These are phyloP conservation scores for Zophobas atratus DNA, from an alignment of 1,140 invertebrate genomes.

Conservation along the genomic window DNA sequence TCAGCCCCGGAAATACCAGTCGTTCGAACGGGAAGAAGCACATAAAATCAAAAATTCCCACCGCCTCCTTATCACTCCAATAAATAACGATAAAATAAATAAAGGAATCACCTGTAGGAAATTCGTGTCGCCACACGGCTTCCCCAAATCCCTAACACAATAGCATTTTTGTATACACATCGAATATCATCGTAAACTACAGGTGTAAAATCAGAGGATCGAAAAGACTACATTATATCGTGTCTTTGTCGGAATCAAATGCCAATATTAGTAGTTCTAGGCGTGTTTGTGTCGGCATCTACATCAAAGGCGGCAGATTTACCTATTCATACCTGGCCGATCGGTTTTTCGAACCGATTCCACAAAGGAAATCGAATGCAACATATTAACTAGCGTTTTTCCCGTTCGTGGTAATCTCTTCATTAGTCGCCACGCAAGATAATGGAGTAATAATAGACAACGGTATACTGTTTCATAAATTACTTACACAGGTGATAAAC, in stretches of 20 bases:
- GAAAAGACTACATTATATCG: constrained; percentile 18
- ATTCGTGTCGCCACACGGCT: constrained; percentile 37
- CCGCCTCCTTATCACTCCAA: constrained; percentile 45
- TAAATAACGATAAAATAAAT: constrained; percentile 45
- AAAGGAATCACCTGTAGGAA: constrained; percentile 41
- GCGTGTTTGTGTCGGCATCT: constrained; percentile 45
- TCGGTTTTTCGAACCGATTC: constrained; percentile 16
- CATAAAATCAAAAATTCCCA: constrained; percentile 49
- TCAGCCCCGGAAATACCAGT: neutral
- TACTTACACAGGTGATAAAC: too few species aligned
- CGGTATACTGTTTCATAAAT: too few species aligned
- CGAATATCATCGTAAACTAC: constrained; percentile 7
- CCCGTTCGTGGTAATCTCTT: too few species aligned
- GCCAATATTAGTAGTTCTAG: constrained; percentile 51
- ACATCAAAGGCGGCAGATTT: constrained; percentile 48
- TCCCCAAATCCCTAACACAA: constrained; percentile 40
- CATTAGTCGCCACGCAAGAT: too few species aligned
- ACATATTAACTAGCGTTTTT: too few species aligned
- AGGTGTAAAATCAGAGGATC: constrained; percentile 35
- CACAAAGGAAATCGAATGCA: too few species aligned
- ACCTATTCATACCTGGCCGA: constrained; percentile 36
- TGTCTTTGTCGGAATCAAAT: constrained; percentile 48
- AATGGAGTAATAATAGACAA: too few species aligned
- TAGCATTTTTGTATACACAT: constrained; percentile 17
- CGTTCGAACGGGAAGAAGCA: constrained; percentile 34